Base-by-base conservation (phyloP, 2,888 invertebrate species). In the Automeris io region DNA sequence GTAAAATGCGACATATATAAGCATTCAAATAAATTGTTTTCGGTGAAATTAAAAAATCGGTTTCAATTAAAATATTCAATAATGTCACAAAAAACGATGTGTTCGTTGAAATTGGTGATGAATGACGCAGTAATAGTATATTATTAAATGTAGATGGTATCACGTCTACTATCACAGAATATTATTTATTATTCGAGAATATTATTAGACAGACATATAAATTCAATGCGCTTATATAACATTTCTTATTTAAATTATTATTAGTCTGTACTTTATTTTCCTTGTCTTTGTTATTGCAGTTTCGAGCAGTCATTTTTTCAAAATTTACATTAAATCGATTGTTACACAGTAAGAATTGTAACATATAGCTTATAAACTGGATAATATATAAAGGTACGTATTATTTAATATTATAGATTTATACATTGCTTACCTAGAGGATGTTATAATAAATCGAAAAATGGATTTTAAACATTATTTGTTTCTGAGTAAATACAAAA, bases 151-250 rank as follows among this genome's bases (percentile, higher is more conserved):
- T 72, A 74, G 80, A 74, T 83, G 82, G 78, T 80, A 81, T 79
- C 79, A 82, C 79, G 73, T 78, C 85, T 85, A 85, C 80, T 86
- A 86, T 86, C 85, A 86, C 85, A 86, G 85, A 83, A 78, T 82
- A 75, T 80, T 78, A 73, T 74, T 74, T 80, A 77, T 73, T 77
- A 77, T 76, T 80, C 71, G 57, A 78, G 70, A 73, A 67, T 62
- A 58, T 63, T 62, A 54, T 66, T 63, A 67, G 66, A 57, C 61
- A 61, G 54, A 61, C 61, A 50, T 69, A 68, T 65, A 58, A 61
- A 61, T 59, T 60, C 55, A 64, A 66, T 62, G 58, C 57, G 56
- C 65, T 68, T 67, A 70, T 54, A 65, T 53, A 58, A 51, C 39
- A 43, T 42, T 45, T 55, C 55, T 61, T 58, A 54, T 56, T 49